phyloP scores from a whole-genome alignment of 1,140 invertebrate species.

The Phthorimaea operculella region DNA sequence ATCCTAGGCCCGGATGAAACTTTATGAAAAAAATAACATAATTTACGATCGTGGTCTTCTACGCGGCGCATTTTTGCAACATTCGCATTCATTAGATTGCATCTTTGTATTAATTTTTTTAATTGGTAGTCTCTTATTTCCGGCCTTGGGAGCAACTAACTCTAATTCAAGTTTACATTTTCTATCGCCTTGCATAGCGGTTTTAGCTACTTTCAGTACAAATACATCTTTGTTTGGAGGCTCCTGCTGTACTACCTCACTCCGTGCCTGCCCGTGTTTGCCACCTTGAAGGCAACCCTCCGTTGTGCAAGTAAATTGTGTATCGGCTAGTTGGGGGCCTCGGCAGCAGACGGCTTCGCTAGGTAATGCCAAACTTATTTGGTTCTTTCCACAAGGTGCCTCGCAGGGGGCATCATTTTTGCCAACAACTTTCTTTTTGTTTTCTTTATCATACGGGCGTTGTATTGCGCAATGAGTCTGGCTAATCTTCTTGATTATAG shows the following conservation, averaged over 20 bases:
- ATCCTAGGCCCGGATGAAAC: too few relatives aligned
- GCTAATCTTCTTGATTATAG: constrained; percentile 60
- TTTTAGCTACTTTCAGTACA: constrained; percentile 60
- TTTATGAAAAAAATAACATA: too few relatives aligned
- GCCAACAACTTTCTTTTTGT: constrained; percentile 3
- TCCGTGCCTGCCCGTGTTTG: constrained; percentile 44
- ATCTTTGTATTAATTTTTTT: constrained; percentile 38
- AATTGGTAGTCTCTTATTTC: constrained; percentile 42
- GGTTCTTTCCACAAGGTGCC: constrained; percentile 56
- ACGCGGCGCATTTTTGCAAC: constrained; percentile 15
- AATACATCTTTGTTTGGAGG: constrained; percentile 42
- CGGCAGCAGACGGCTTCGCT: constrained; percentile 42
- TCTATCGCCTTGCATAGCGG: constrained; percentile 48
- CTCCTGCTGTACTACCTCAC: constrained; percentile 33
- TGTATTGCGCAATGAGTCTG: constrained; percentile 55
- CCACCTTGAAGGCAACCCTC: constrained; percentile 47
- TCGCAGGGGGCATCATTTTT: constrained; percentile 30
- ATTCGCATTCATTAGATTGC: constrained; percentile 52
- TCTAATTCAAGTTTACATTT: constrained; percentile 57
- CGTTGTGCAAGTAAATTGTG: constrained; percentile 55
- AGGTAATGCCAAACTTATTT: constrained; percentile 49
- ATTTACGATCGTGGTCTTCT: too few relatives aligned
- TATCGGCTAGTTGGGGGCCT: constrained; percentile 38
- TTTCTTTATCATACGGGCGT: constrained; percentile 37
- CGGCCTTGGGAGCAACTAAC: constrained; percentile 49